Percentiles rank a stretch among this genome's conserved stretches.
Evolutionary conservation across 2,797 vertebrate genomes (phyloP).

Genomic region (Spinus pinus): DNA sequence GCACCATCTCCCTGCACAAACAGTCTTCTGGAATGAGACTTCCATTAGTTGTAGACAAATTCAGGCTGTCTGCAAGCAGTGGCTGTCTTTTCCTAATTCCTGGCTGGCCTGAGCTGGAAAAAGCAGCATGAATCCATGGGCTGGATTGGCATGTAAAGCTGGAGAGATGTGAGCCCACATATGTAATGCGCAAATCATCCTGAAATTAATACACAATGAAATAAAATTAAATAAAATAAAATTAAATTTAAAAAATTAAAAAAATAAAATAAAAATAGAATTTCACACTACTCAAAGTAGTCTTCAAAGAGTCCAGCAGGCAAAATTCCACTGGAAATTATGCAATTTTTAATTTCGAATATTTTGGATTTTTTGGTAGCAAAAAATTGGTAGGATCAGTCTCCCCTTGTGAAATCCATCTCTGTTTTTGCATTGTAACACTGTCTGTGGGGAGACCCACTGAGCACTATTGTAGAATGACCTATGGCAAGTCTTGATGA

Average conservation of each 20-base stretch:
- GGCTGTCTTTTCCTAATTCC: not conserved
- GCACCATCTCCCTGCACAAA: not conserved
- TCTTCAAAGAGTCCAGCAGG: not conserved
- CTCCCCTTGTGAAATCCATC: not conserved
- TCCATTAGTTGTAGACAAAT: not conserved
- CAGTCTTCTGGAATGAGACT: not conserved
- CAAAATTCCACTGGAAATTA: not conserved
- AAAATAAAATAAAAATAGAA: not conserved
- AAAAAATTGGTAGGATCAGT: not conserved
- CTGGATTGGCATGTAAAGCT: not conserved
- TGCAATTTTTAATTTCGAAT: not conserved
- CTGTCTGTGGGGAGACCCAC: not conserved
- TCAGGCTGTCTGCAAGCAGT: not conserved
- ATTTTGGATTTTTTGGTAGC: not conserved
- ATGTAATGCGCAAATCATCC: not conserved
- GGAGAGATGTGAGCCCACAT: not conserved
- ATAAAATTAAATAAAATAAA: not conserved
- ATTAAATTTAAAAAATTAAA: not conserved
- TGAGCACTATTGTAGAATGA: not conserved
- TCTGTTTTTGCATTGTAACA: not conserved
- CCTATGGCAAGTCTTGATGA: not conserved
- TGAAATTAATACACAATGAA: not conserved
- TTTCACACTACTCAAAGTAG: not conserved
- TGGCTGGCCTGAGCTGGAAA: not conserved
- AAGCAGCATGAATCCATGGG: not conserved